phyloP scores from a whole-genome alignment of 2,888 invertebrate species.

The Anoplius nigerrimus region DNA sequence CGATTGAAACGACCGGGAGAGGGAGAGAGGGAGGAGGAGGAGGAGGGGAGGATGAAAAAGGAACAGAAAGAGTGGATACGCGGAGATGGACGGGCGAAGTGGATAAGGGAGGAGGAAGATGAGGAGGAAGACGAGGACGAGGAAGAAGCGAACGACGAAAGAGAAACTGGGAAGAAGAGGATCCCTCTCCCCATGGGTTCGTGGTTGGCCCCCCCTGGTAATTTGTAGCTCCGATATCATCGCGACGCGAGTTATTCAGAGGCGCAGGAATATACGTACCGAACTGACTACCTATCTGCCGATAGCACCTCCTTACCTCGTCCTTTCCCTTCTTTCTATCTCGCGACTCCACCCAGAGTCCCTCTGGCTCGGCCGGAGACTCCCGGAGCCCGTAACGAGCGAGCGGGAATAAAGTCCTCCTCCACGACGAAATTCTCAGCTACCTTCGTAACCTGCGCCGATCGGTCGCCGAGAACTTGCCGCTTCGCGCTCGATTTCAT shows the following conservation, averaged over 20 bases:
- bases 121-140: constrained; percentile 14
- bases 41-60: constrained; percentile 17
- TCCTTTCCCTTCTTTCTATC: constrained; percentile 15
- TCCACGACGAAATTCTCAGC: background rate
- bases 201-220: constrained; percentile 60
- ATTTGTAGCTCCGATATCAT: constrained; percentile 66
- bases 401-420: background rate
- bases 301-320: constrained; percentile 46
- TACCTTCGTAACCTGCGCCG: background rate
- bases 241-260: constrained; percentile 60
- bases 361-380: constrained; percentile 16
- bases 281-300: constrained; percentile 57
- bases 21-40: constrained; percentile 22
- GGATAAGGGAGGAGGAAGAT: constrained; percentile 14
- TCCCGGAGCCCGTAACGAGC: background rate
- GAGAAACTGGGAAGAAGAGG: constrained; percentile 35
- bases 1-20: constrained; percentile 17
- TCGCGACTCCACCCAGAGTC: constrained; percentile 38
- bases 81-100: constrained; percentile 10
- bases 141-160: constrained; percentile 26
- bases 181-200: constrained; percentile 43
- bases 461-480: too few relatives aligned
- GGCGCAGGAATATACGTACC: constrained; percentile 51
- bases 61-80: constrained; percentile 20
- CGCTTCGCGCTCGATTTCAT: too few relatives aligned